Evolutionary conservation across 2,888 invertebrate genomes (phyloP), one percentile per base, ranked within the genome.

Genomic region (Bombylius major): DNA sequence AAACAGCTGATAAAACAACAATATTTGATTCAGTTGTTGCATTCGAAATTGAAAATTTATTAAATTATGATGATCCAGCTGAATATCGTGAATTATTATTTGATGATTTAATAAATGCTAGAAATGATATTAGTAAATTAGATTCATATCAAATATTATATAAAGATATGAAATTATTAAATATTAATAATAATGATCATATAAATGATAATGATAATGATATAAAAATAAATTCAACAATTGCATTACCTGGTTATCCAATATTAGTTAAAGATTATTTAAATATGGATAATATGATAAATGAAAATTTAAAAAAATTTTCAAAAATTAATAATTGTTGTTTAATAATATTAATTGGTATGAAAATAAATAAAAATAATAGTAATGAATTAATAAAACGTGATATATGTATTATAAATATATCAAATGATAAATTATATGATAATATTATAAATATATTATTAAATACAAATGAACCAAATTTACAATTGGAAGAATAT

Each of bases 141-240:
- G 78, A 79, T 0, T 73, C 83, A 0, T 72, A 76, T 1, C 86
- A 91, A 65, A 73, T 93, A 5, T 70, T 93, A 12, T 77, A 79
- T 55, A 89, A 86, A 69, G 93, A 93, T 67, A 72, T 85, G 52
- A 93, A 93, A 76, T 66, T 83, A 1, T 5, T 44, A 44, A 45
- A 14, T n/a, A 14, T 14, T 3, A 45, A 45, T 42, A 11, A 8
- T 4, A 42, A 42, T 42, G 11, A 42, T 5, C 1, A 42, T 5
- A 1, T 8, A 8, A 36, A 36, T 36, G 36, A 36, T 8, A 7
- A 42, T 42, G 3, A 42, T 42, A 3, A 11, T 11, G 4, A 11
- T 11, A 1, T 11, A 11, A 4, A 42, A 11, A 11, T 11, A 14
- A 79, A 76, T 0, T 77, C 78, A 65, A 69, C 51, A 52, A 71